Base-by-base conservation (phyloP, 2,888 invertebrate species). In the Heliconius cydno region DNA sequence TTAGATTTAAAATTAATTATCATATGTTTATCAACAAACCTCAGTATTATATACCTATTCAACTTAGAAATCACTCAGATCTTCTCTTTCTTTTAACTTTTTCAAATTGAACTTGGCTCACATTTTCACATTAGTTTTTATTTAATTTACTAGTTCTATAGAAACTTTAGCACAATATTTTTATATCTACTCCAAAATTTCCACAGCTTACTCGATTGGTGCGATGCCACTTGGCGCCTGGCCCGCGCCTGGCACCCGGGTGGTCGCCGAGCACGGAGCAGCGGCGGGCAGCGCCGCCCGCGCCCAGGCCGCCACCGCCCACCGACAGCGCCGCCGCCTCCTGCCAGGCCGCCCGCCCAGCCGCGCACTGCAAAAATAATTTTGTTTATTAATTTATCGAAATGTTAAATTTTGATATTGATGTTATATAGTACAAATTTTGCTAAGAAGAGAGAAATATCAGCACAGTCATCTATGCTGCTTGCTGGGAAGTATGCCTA, bases 311-410 rank as follows among this genome's bases (percentile, higher is more conserved):
- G 86, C 91, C 95, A 86, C 89, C 94, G 86, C 94, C 93, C 85
- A 94, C 92, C 70, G 94, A 92, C 77, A 94, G 85, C 86, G 93
- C 94, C 88, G 95, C 95, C 89, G 94, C 95, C 88, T 97, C 97
- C 93, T 97, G 96, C 97, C 98, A 97, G 91, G 98, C 98, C 91
- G 97, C 97, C 90, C 97, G 97, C 87, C 97, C 97, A 92, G 97
- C 97, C 88, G 97, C 97, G 96, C 97, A 97, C 97, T 97, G 95
- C 81, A 93, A 88, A 73, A 65, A 71, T 19, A 38, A 41, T 84
- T 77, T 52, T 52, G 41, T 22, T 63, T 10, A 65, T 46, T 25
- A n/a, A n/a, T 60, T 4, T 30, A n/a, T 52, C 13, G 4, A 68
- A 68, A 68, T n/a, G 13, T 68, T 2, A 68, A 13, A 38, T 68